phyloP scores from a whole-genome alignment of 1,140 invertebrate species.

The Drosophila micromelanica region DNA sequence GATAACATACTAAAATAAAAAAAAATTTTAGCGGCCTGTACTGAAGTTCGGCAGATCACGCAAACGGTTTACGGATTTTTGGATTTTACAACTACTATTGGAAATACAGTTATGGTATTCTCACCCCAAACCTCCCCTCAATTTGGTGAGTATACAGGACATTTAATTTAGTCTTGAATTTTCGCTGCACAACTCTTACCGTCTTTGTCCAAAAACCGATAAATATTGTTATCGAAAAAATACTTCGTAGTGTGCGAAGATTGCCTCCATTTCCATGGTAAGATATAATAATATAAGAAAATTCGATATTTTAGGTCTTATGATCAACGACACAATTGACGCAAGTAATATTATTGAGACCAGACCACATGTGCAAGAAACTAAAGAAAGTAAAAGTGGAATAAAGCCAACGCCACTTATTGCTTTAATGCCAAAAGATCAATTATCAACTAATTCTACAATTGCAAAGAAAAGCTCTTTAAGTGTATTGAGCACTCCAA shows the following conservation, averaged over 20 bases:
- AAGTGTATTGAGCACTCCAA: constrained; percentile 47
- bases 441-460: constrained; percentile 38
- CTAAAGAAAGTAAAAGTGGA: constrained; percentile 48
- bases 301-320: constrained; percentile 38
- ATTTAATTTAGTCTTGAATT: too few relatives aligned
- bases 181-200: too few relatives aligned
- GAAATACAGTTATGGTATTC: constrained; percentile 94
- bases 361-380: constrained; percentile 45
- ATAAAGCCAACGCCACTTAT: constrained; percentile 64
- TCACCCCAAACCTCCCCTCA: constrained; percentile 86
- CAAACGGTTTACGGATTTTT: constrained; percentile 90
- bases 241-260: too few relatives aligned
- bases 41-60: constrained; percentile 58
- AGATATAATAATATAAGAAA: too few relatives aligned
- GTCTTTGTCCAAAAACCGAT: too few relatives aligned
- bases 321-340: constrained; percentile 38
- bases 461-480: constrained; percentile 14
- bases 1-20: too few relatives aligned
- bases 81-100: constrained; percentile 96
- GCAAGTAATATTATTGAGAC: constrained; percentile 69
- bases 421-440: constrained; percentile 34
- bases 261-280: too few relatives aligned
- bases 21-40: constrained; percentile 47
- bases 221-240: too few relatives aligned
- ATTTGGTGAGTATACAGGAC: constrained; percentile 54